A percentile compares a stretch with the other conserved stretches of the same genome.
Evolutionary conservation across 2,113 vertebrate genomes (phyloP).

Genomic region (Nibea coibor): DNA sequence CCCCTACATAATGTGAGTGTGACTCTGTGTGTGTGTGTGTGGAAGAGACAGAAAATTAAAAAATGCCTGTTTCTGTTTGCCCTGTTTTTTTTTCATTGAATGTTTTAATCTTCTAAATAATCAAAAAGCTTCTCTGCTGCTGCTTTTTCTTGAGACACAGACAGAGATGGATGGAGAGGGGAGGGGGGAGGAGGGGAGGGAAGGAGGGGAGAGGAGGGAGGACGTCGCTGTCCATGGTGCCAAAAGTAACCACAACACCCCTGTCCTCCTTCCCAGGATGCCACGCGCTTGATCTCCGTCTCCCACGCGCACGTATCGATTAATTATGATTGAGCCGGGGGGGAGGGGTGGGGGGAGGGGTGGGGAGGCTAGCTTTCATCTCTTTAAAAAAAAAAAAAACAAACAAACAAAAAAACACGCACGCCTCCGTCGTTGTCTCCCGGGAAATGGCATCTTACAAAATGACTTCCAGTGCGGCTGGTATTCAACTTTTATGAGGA

Average conservation of each 20-base stretch:
- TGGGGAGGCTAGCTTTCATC: conserved; percentile 60
- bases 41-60: conserved; percentile 18
- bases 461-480: conserved; percentile 31
- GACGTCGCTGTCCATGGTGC: conserved; percentile 66
- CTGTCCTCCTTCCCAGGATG: conserved; percentile 20
- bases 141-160: neutral
- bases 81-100: conserved; percentile 2
- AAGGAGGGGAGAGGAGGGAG: neutral
- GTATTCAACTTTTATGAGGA: conserved; percentile 49
- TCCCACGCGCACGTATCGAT: conserved; percentile 66
- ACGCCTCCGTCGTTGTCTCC: conserved; percentile 41
- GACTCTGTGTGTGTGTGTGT: neutral
- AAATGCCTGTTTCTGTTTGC: conserved; percentile 41
- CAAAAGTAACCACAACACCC: conserved; percentile 43
- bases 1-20: conserved; percentile 1
- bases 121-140: conserved; percentile 17
- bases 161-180: neutral
- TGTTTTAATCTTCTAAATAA: conserved; percentile 46
- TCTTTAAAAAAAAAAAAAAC: neutral
- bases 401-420: too few relatives aligned
- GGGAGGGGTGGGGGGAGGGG: conserved; percentile 23
- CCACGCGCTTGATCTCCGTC: conserved; percentile 16
- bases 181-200: neutral
- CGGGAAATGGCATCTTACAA: conserved; percentile 50
- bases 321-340: conserved; percentile 65